Percentiles rank a stretch among this genome's conserved stretches.
These are phyloP conservation scores for Heliangelus exortis DNA, from an alignment of 2,797 vertebrate species.

Conservation along the genomic window DNA sequence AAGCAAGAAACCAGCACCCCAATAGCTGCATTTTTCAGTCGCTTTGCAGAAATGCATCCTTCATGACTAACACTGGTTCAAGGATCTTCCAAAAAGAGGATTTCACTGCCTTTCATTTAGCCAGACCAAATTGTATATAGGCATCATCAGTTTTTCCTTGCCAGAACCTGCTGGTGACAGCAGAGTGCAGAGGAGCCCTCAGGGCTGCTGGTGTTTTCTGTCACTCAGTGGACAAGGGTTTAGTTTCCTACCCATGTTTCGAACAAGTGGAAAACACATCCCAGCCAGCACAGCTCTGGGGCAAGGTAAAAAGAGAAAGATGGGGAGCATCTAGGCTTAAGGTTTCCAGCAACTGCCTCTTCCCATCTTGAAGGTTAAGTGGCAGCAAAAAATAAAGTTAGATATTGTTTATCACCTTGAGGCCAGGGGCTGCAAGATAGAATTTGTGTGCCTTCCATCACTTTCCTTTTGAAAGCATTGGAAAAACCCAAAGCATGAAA, in stretches of 20 bases:
- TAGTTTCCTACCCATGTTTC: background rate
- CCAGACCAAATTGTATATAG: background rate
- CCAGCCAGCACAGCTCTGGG: background rate
- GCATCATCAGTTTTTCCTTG: background rate
- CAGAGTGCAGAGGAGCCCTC: background rate
- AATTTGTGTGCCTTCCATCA: background rate
- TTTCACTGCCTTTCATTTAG: background rate
- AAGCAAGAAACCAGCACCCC: background rate
- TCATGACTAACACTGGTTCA: background rate
- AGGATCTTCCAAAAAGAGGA: background rate
- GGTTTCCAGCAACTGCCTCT: background rate
- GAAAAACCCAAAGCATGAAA: background rate
- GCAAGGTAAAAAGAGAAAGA: background rate
- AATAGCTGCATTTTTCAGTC: background rate
- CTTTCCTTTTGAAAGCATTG: background rate
- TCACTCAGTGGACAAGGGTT: background rate
- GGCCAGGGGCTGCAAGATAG: background rate
- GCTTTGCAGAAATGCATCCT: background rate
- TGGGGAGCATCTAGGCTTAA: background rate
- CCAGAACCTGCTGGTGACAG: background rate
- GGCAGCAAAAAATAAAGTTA: background rate
- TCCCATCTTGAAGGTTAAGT: background rate
- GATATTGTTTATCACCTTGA: background rate
- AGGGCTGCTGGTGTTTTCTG: rapidly evolving
- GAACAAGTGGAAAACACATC: background rate